phyloP scores from a whole-genome alignment of 2,113 vertebrate species.

The Eonycteris spelaea region DNA sequence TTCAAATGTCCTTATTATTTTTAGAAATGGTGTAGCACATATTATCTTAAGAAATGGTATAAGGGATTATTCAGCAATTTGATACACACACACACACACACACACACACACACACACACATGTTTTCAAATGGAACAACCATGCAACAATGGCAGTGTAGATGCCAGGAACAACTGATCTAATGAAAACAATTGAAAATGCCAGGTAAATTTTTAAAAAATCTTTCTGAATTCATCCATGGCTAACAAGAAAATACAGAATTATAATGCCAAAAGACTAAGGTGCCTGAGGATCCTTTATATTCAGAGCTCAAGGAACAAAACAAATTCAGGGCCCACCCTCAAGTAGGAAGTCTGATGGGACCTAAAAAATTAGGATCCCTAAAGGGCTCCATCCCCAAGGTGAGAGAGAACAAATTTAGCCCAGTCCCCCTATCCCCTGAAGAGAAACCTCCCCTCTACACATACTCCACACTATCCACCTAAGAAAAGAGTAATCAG shows the following conservation, averaged over 20 bases:
- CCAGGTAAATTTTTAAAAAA: not conserved
- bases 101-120: not conserved
- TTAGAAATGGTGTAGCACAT: not conserved
- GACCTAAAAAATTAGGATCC: not conserved
- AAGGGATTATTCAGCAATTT: slow-evolving; percentile 46
- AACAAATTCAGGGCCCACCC: not conserved
- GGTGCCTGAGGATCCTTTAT: not conserved
- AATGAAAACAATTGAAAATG: slow-evolving; percentile 2
- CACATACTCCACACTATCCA: not conserved
- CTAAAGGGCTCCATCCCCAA: not conserved
- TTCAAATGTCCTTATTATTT: slow-evolving; percentile 61
- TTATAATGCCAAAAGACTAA: not conserved
- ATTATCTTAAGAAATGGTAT: slow-evolving; percentile 56
- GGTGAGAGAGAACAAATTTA: not conserved
- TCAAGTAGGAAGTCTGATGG: not conserved
- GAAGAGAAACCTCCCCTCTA: not conserved
- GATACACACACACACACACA: not conserved
- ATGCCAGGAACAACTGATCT: not conserved
- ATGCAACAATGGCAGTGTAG: not conserved
- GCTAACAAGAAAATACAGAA: not conserved
- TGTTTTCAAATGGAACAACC: slow-evolving; percentile 15
- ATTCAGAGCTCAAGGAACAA: not conserved
- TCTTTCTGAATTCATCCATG: not conserved
- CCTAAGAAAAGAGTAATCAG: not conserved
- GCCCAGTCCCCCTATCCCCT: not conserved